phyloP scores from a whole-genome alignment of 2,888 invertebrate genomes.

The Phorcus lineatus region DNA sequence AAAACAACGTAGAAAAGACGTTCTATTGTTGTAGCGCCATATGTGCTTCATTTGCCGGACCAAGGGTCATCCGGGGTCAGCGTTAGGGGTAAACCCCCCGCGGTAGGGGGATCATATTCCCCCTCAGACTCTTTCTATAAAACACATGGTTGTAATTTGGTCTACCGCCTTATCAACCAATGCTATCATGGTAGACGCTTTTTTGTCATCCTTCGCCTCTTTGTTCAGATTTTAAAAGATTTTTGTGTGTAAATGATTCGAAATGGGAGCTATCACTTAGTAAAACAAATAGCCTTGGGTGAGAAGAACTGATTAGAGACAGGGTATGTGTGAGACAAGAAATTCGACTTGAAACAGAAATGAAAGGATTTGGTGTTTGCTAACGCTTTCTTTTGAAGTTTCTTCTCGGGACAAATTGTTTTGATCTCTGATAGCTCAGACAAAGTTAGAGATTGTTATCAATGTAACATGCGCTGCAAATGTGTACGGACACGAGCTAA shows the following conservation, averaged over 20 bases:
- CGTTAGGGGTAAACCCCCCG: background rate
- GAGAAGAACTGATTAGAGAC: background rate
- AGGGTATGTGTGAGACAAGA: background rate
- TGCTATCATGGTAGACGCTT: background rate
- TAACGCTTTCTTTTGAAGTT: no score
- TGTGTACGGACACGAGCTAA: no score
- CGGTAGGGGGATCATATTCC: background rate
- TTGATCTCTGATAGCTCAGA: no score
- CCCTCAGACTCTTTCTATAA: background rate
- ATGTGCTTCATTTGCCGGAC: background rate
- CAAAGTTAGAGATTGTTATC: no score
- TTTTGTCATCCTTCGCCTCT: background rate
- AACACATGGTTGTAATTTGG: slow-evolving; percentile 1
- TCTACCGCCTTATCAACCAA: background rate
- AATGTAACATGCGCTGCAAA: no score
- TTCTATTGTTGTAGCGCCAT: background rate
- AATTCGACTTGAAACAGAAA: no score
- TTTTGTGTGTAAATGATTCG: background rate
- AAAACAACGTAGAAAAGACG: background rate
- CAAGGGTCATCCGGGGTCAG: background rate
- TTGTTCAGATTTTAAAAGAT: background rate
- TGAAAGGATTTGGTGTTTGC: no score
- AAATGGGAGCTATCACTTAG: background rate
- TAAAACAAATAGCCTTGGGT: slow-evolving; percentile 1
- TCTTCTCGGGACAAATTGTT: no score